phyloP scores from a whole-genome alignment of 2,797 vertebrate genomes.

The Smutsia temminckii region DNA sequence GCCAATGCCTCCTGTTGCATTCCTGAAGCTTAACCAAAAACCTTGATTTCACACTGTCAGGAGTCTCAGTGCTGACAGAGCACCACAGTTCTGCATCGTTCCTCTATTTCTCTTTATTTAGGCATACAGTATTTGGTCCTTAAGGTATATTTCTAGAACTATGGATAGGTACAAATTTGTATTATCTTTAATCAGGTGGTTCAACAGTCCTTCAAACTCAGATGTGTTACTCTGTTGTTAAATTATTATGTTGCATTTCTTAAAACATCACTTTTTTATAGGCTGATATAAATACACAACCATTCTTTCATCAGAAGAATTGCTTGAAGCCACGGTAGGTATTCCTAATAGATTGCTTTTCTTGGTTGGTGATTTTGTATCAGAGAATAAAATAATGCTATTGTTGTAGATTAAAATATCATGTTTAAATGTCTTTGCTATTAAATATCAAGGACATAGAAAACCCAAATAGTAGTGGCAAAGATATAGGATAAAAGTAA shows the following conservation, averaged over 20 bases:
- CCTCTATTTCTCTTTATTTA: not conserved
- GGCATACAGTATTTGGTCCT: not conserved
- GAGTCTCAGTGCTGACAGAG: rapidly evolving
- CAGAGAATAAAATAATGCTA: not conserved
- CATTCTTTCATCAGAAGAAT: not conserved
- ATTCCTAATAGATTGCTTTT: constrained; percentile 6
- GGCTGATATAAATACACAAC: not conserved
- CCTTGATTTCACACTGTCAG: not conserved
- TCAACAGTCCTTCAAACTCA: not conserved
- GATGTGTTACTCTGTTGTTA: not conserved
- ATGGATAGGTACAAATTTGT: not conserved
- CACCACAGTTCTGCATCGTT: not conserved
- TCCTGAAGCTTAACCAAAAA: not conserved
- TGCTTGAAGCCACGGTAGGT: not conserved
- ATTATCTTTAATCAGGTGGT: not conserved
- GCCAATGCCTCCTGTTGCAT: not conserved
- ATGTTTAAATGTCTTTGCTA: not conserved
- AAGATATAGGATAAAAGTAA: constrained; percentile 3
- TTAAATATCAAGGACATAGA: constrained; percentile 28
- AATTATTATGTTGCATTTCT: not conserved
- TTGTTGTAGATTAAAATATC: constrained; percentile 19
- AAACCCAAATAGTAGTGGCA: constrained; percentile 8
- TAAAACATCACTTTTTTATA: constrained; percentile 16
- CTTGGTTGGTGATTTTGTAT: constrained; percentile 7
- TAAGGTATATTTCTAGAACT: not conserved